Conservation (phyloP, 1,140 invertebrate genomes). For the Drosophila simulans region DNA sequence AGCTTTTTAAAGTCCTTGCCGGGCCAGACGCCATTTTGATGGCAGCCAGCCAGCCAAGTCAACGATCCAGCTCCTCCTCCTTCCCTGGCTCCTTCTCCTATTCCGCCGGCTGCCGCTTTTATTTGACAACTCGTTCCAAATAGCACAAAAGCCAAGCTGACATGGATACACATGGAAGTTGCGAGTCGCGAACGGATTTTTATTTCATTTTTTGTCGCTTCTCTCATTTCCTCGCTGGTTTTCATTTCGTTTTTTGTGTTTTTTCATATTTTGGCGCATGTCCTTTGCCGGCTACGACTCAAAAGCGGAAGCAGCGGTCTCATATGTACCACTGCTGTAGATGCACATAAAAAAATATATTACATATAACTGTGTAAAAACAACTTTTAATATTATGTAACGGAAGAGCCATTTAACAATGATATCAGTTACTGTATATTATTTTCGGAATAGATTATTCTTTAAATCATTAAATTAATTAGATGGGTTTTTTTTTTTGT, state of each 20-base stretch:
- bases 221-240: constrained; percentile 33
- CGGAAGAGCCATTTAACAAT: too few species aligned
- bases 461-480: not conserved
- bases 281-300: constrained; percentile 70
- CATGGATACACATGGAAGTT: constrained; percentile 54
- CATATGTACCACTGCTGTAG: constrained; percentile 66
- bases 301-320: constrained; percentile 76
- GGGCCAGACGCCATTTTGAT: constrained; percentile 68
- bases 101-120: constrained; percentile 25
- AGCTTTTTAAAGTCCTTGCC: constrained; percentile 54
- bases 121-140: constrained; percentile 56
- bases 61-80: constrained; percentile 48
- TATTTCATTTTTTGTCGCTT: constrained; percentile 42
- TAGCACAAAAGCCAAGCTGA: constrained; percentile 44
- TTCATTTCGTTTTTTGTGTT: constrained; percentile 18
- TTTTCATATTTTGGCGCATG: constrained; percentile 69
- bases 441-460: not conserved
- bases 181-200: constrained; percentile 34
- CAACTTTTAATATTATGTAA: too few species aligned
- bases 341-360: not conserved
- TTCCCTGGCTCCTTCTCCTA: constrained; percentile 24
- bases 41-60: constrained; percentile 50
- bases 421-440: too few species aligned
- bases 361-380: not conserved
- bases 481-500: not conserved